phyloP scores from a whole-genome alignment of 2,797 vertebrate species.

The Neosilurus mollespiculum region DNA sequence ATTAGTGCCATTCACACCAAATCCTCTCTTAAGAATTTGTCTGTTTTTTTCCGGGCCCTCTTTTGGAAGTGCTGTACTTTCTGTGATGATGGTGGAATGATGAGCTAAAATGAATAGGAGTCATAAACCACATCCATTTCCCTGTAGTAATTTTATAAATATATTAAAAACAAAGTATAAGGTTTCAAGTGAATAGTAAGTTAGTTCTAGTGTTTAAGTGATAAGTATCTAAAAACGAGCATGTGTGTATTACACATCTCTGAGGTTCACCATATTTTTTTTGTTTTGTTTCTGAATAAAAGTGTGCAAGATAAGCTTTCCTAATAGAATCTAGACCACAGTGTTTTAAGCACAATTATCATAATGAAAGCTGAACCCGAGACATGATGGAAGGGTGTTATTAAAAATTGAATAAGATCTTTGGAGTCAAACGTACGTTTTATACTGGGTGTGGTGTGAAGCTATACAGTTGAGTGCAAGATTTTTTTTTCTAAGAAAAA shows the following conservation, averaged over 20 bases:
- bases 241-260: background rate
- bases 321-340: background rate
- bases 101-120: background rate
- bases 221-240: no score
- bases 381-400: background rate
- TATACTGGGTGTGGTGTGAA: background rate
- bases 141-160: background rate
- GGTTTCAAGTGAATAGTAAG: background rate
- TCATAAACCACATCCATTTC: conserved; percentile 1
- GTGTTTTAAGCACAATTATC: background rate
- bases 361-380: background rate
- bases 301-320: background rate
- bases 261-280: background rate
- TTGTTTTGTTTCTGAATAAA: background rate
- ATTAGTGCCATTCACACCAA: background rate
- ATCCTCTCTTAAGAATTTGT: background rate
- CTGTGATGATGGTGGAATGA: background rate
- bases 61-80: background rate
- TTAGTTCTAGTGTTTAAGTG: background rate
- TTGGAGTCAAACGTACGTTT: background rate
- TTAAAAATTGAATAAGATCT: background rate
- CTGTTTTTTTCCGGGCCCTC: no score
- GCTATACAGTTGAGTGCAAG: background rate
- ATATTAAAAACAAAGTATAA: background rate
- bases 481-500: background rate